Evolutionary conservation across 2,113 vertebrate species (phyloP).

Genomic region (Peromyscus leucopus): DNA sequence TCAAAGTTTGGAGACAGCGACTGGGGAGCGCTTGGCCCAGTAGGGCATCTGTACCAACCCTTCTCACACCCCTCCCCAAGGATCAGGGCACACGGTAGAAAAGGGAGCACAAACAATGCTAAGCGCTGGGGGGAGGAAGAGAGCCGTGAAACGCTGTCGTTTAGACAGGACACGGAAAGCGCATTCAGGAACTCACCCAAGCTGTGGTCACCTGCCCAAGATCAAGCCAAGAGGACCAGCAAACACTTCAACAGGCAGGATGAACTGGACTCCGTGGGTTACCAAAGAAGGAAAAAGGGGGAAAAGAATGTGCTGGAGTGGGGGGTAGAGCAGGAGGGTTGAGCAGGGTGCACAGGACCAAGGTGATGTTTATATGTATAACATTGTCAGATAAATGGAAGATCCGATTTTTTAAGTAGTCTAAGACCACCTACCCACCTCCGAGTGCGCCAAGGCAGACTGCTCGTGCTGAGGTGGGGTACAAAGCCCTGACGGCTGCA

Average conservation of each 20-base stretch:
- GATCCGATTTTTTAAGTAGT: neutral
- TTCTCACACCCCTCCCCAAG: neutral
- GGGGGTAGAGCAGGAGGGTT: neutral
- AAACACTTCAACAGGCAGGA: neutral
- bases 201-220: neutral
- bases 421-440: neutral
- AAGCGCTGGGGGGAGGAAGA: neutral
- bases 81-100: too few species aligned
- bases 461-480: too few species aligned
- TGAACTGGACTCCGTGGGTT: neutral
- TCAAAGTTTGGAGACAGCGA: neutral
- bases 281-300: neutral
- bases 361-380: neutral
- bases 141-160: neutral
- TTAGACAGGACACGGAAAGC: too few species aligned
- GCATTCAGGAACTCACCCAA: neutral
- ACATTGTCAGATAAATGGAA: neutral
- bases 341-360: neutral
- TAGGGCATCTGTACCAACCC: neutral
- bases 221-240: neutral
- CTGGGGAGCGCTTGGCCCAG: neutral
- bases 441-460: fast-evolving
- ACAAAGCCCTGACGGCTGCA: neutral
- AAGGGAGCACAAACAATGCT: neutral
- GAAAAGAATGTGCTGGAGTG: neutral